A percentile compares a stretch with the other conserved stretches of the same genome.
Evolutionary conservation across 2,888 invertebrate species (phyloP).

Genomic region (Coronaproctus castanopsis): DNA sequence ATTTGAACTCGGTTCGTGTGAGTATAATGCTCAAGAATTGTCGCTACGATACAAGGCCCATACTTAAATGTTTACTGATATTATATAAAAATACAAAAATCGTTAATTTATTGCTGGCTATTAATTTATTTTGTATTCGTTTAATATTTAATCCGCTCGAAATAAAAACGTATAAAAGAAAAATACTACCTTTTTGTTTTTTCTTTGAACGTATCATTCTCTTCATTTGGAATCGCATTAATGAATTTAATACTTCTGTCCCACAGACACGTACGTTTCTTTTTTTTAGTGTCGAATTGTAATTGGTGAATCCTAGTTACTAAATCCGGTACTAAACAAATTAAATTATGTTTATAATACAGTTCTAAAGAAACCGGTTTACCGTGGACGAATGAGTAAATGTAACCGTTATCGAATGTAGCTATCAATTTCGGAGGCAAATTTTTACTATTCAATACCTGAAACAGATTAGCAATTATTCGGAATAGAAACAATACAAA

Average conservation of each 20-base stretch:
- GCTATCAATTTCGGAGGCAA: constrained; percentile 74
- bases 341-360: constrained; percentile 43
- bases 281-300: constrained; percentile 23
- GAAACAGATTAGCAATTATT: too few relatives aligned
- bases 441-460: constrained; percentile 46
- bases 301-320: constrained; percentile 69
- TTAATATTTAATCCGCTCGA: too few relatives aligned
- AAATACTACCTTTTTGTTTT: too few relatives aligned
- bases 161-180: too few relatives aligned
- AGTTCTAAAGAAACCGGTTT: constrained; percentile 44
- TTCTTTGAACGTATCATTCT: constrained; percentile 44
- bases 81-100: too few relatives aligned
- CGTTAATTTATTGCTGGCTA: too few relatives aligned
- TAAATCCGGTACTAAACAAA: constrained; percentile 51
- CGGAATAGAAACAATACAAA: too few relatives aligned
- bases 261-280: constrained; percentile 46
- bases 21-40: too few relatives aligned
- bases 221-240: constrained; percentile 47
- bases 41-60: too few relatives aligned
- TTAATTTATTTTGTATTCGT: too few relatives aligned
- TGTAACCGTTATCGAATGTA: constrained; percentile 80
- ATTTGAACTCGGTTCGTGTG: too few relatives aligned
- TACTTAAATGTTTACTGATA: too few relatives aligned
- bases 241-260: constrained; percentile 52
- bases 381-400: constrained; percentile 73